Conservation (phyloP, 2,797 vertebrate genomes). For the Rhinogobio ventralis region DNA sequence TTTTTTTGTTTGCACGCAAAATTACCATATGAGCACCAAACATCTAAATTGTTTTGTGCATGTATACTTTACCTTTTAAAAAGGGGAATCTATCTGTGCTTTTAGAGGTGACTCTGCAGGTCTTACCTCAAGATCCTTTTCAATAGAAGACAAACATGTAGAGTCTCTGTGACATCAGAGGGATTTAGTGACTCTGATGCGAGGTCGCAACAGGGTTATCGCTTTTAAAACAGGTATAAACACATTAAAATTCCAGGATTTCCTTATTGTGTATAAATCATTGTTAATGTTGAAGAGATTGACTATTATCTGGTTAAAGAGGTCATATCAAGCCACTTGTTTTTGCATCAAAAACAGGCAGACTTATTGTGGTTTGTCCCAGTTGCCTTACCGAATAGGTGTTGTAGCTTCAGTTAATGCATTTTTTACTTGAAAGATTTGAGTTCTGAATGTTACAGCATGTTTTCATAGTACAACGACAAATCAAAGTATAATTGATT, state of each 20-base stretch:
- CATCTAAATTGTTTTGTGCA: conserved; percentile 62
- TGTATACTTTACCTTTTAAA: conserved; percentile 77
- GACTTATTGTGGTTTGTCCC: neutral
- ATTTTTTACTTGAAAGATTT: neutral
- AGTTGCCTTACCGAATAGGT: neutral
- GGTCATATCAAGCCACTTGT: conserved; percentile 27
- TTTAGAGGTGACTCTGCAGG: conserved; percentile 73
- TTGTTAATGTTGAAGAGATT: conserved; percentile 38
- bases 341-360: conserved; percentile 13
- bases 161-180: conserved; percentile 63
- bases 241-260: conserved; percentile 27
- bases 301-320: neutral
- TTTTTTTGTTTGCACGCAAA: conserved; percentile 66
- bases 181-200: conserved; percentile 55
- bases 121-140: conserved; percentile 71
- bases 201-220: conserved; percentile 36
- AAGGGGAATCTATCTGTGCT: conserved; percentile 73
- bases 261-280: conserved; percentile 62
- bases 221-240: conserved; percentile 53
- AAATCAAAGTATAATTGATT: neutral
- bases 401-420: neutral
- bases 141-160: conserved; percentile 70
- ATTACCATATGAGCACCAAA: conserved; percentile 71
- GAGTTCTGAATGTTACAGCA: neutral
- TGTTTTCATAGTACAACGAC: no score